Conservation (phyloP, 2,797 vertebrate genomes). For the Megalops cyprinoides region DNA sequence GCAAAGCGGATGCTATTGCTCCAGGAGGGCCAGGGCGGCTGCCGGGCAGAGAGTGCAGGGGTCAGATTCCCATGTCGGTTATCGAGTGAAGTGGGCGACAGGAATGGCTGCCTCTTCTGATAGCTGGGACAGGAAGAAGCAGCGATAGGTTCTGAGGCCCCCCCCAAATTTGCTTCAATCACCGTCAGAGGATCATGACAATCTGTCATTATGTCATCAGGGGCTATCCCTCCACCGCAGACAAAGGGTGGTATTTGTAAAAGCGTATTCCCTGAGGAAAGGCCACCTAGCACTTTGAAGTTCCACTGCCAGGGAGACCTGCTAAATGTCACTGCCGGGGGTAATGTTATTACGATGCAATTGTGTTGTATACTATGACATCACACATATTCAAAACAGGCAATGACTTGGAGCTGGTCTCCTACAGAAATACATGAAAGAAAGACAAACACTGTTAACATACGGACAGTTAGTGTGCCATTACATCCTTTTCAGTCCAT, state of each 20-base stretch:
- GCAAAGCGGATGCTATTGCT: background rate
- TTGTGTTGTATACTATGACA: too few relatives aligned
- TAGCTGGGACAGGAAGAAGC: slow-evolving; percentile 48
- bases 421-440: too few relatives aligned
- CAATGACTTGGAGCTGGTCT: too few relatives aligned
- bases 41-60: slow-evolving; percentile 30
- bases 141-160: slow-evolving; percentile 25
- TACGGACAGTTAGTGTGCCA: too few relatives aligned
- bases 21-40: background rate
- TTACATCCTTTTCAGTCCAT: too few relatives aligned
- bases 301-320: background rate
- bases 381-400: too few relatives aligned
- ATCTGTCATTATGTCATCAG: slow-evolving; percentile 35
- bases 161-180: slow-evolving; percentile 17
- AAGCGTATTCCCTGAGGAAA: slow-evolving; percentile 9
- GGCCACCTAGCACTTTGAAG: slow-evolving; percentile 18
- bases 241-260: slow-evolving; percentile 46
- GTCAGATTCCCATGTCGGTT: slow-evolving; percentile 54
- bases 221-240: slow-evolving; percentile 12
- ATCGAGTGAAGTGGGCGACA: slow-evolving; percentile 57
- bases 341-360: too few relatives aligned
- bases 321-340: too few relatives aligned
- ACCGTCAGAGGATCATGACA: slow-evolving; percentile 34
- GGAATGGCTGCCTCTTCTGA: slow-evolving; percentile 54
- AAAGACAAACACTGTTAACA: too few relatives aligned